Evolutionary conservation across 2,888 invertebrate species (phyloP).

Genomic region (Meteorus colon): DNA sequence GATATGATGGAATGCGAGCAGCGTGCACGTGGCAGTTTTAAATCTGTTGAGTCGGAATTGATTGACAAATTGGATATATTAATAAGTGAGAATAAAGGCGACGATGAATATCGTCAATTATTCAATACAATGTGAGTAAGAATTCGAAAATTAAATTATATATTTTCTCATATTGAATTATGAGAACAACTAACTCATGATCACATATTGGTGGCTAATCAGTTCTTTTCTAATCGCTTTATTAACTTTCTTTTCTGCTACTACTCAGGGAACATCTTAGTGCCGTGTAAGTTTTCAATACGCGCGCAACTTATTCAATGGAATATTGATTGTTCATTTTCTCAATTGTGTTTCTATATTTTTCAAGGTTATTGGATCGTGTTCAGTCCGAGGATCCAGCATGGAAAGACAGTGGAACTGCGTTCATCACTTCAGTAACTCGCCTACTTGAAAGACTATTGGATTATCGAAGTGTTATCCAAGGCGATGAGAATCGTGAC

Average conservation of each 20-base stretch:
- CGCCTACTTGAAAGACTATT: conserved; percentile 89
- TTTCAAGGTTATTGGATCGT: conserved; percentile 84
- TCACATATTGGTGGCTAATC: conserved; percentile 24
- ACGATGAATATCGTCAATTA: conserved; percentile 92
- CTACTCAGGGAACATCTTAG: conserved; percentile 89
- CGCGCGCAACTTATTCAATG: neutral
- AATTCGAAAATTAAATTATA: conserved; percentile 26
- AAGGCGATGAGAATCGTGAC: conserved; percentile 95
- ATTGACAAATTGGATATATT: conserved; percentile 95
- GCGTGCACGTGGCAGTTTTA: conserved; percentile 87
- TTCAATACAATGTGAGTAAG: conserved; percentile 95
- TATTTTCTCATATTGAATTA: conserved; percentile 12
- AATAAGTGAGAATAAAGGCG: conserved; percentile 94
- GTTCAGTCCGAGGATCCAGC: conserved; percentile 89
- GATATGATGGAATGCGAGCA: conserved; percentile 97
- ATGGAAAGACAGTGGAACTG: conserved; percentile 94
- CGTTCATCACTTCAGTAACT: conserved; percentile 94
- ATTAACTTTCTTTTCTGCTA: conserved; percentile 61
- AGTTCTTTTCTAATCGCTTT: conserved; percentile 33
- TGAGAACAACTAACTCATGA: conserved; percentile 33
- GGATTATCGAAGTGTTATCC: conserved; percentile 96
- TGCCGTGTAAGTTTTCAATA: conserved; percentile 86
- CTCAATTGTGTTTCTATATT: conserved; percentile 20
- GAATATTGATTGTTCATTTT: neutral
- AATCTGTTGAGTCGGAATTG: conserved; percentile 92